Percentiles rank a stretch among this genome's conserved stretches.
phyloP scores from a whole-genome alignment of 2,797 vertebrate species.

The Gorsachius magnificus region DNA sequence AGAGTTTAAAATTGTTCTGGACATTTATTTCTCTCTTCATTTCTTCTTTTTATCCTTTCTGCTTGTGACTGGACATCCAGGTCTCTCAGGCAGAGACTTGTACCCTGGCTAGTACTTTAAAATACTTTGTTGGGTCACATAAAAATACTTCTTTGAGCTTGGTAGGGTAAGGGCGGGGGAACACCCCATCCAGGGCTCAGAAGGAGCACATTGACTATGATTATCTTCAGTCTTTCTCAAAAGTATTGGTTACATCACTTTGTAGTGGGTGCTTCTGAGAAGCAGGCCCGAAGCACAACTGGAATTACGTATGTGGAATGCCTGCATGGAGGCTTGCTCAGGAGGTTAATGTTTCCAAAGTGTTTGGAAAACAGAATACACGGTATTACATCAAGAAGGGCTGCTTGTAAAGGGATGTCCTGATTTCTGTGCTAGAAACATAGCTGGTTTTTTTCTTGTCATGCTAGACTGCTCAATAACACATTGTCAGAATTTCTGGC shows the following conservation, averaged over 20 bases:
- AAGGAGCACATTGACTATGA: neutral
- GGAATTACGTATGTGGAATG: slow-evolving; percentile 37
- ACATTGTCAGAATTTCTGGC: neutral
- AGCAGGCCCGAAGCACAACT: slow-evolving; percentile 31
- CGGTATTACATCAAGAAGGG: neutral
- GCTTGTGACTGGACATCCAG: neutral
- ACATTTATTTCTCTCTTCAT: neutral
- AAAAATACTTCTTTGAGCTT: neutral
- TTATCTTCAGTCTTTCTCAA: neutral
- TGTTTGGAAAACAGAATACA: neutral
- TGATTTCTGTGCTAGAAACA: neutral
- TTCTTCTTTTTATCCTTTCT: neutral
- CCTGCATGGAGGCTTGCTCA: neutral
- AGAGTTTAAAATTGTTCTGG: neutral
- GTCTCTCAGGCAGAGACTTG: neutral
- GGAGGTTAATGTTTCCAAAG: neutral
- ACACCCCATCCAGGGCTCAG: neutral
- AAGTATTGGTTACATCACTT: neutral
- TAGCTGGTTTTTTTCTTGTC: neutral
- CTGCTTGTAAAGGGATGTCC: neutral
- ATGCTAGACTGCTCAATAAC: neutral
- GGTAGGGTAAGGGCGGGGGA: neutral
- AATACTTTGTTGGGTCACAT: neutral
- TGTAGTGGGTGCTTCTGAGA: slow-evolving; percentile 19
- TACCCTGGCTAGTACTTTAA: neutral